Evolutionary conservation across 2,888 invertebrate species (phyloP).

Genomic region (Meliscaeva auricollis): DNA sequence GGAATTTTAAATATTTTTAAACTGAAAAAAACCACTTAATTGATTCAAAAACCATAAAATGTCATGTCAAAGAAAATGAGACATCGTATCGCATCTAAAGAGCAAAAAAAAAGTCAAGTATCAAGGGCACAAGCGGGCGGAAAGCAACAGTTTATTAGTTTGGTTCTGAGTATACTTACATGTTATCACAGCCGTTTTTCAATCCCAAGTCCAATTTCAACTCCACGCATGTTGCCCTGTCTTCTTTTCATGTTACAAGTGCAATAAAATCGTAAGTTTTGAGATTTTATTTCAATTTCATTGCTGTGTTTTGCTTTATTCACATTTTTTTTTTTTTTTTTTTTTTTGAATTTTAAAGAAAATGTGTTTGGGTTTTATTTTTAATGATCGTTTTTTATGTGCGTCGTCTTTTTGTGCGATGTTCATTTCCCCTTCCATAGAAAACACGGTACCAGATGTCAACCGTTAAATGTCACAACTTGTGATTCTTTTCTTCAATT

Average conservation of each 20-base stretch:
- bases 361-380: slow-evolving; percentile 6
- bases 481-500: slow-evolving; percentile 36
- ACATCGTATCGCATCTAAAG: not conserved
- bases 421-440: not conserved
- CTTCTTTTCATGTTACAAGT: slow-evolving; percentile 50
- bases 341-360: slow-evolving; percentile 36
- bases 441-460: slow-evolving; percentile 55
- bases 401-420: slow-evolving; percentile 1
- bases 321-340: slow-evolving; percentile 61
- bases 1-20: slow-evolving; percentile 46
- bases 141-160: slow-evolving; percentile 23
- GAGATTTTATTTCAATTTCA: slow-evolving; percentile 59
- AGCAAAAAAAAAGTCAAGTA: not conserved
- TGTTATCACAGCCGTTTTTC: slow-evolving; percentile 19
- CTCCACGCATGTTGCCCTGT: slow-evolving; percentile 1
- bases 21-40: slow-evolving; percentile 47
- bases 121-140: slow-evolving; percentile 4
- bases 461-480: slow-evolving; percentile 51
- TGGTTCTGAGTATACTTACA: not conserved
- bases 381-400: slow-evolving; percentile 56
- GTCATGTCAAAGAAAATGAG: slow-evolving; percentile 31
- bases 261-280: slow-evolving; percentile 66
- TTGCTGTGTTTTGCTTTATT: slow-evolving; percentile 36
- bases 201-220: slow-evolving; percentile 8
- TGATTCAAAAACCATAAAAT: slow-evolving; percentile 64